phyloP scores from a whole-genome alignment of 1,140 invertebrate species.

The Melanaphis sacchari region DNA sequence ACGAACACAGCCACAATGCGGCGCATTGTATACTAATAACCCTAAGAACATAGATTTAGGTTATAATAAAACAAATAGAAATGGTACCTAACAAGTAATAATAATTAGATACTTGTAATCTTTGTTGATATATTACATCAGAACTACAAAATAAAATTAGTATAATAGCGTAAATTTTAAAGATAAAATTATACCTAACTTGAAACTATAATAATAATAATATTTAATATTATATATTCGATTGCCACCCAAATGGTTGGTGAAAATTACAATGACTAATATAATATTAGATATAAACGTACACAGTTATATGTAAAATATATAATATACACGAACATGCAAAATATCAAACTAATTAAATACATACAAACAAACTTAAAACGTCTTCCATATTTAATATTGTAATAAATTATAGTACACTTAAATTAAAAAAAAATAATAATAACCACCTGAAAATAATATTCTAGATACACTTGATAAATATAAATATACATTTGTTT shows the following conservation, averaged over 20 bases:
- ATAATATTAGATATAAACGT: not conserved
- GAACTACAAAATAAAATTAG: not conserved
- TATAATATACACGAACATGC: not conserved
- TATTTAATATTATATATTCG: not conserved
- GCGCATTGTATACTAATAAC: not conserved
- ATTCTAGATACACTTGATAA: not conserved
- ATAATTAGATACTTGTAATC: not conserved
- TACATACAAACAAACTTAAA: no score
- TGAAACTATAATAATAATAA: not conserved
- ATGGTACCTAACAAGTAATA: not conserved
- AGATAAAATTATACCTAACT: not conserved
- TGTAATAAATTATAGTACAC: no score
- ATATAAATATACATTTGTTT: not conserved
- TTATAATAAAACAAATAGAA: not conserved
- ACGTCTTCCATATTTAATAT: not conserved
- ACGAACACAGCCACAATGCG: not conserved
- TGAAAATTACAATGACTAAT: not conserved
- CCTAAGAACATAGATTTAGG: not conserved
- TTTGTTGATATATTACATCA: not conserved
- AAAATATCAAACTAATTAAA: not conserved
- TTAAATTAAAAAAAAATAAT: not conserved
- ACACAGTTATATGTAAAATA: not conserved
- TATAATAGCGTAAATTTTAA: not conserved
- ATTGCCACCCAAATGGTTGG: not conserved
- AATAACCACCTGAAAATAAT: not conserved